Conservation (phyloP, 2,888 invertebrate species). For the Acleris cristana region DNA sequence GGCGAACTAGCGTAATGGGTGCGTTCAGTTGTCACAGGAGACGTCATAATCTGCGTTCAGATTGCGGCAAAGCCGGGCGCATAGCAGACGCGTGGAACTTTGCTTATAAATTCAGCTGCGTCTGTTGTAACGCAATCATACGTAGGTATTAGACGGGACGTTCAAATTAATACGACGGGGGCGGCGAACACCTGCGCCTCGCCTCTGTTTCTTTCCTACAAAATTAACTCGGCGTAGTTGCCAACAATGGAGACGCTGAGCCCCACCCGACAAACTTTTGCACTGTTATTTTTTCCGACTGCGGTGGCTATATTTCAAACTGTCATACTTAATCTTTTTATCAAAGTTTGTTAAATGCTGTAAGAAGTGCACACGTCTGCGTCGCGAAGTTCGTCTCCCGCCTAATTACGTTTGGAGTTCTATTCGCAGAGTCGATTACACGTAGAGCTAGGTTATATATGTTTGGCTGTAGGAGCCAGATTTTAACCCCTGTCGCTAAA, state of each 20-base stretch:
- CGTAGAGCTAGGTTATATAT: slow-evolving; percentile 3
- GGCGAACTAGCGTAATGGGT: slow-evolving; percentile 45
- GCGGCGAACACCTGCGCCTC: slow-evolving; percentile 73
- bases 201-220: slow-evolving; percentile 75
- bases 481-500: not conserved
- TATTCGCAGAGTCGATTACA: slow-evolving; percentile 40
- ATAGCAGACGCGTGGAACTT: slow-evolving; percentile 65
- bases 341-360: slow-evolving; percentile 82
- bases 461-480: slow-evolving; percentile 16
- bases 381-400: slow-evolving; percentile 68
- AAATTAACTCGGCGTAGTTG: slow-evolving; percentile 76
- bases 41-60: slow-evolving; percentile 75
- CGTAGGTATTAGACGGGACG: slow-evolving; percentile 76
- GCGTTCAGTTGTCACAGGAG: slow-evolving; percentile 51
- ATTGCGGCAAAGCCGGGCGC: slow-evolving; percentile 59
- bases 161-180: slow-evolving; percentile 77
- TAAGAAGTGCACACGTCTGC: slow-evolving; percentile 79
- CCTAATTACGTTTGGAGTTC: slow-evolving; percentile 74
- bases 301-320: slow-evolving; percentile 82
- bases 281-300: slow-evolving; percentile 74
- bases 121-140: slow-evolving; percentile 67
- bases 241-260: slow-evolving; percentile 70
- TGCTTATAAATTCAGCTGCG: slow-evolving; percentile 73
- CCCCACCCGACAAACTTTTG: slow-evolving; percentile 69
- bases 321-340: slow-evolving; percentile 84